Percentiles rank a stretch among this genome's conserved stretches.
Evolutionary conservation across 2,888 invertebrate genomes (phyloP).

Genomic region (Vandiemenella viatica): DNA sequence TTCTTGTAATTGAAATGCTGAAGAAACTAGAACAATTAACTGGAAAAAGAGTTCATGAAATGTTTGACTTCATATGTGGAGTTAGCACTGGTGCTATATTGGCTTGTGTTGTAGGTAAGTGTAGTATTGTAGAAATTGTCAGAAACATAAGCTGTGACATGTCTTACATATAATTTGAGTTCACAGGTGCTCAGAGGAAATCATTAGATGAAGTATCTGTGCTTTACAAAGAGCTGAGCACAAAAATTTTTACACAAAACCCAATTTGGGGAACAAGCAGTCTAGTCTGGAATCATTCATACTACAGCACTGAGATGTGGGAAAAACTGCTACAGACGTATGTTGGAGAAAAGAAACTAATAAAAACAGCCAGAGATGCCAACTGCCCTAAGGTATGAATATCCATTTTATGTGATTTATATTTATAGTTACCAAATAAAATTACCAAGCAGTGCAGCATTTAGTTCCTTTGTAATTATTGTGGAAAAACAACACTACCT

Average conservation of each 20-base stretch:
- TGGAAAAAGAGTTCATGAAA: conserved; percentile 48
- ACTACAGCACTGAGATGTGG: conserved; percentile 76
- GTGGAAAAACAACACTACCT: no score
- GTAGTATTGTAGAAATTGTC: no score
- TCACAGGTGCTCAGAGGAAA: conserved; percentile 37
- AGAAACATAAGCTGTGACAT: no score
- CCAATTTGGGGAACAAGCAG: conserved; percentile 53
- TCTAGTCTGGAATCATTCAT: conserved; percentile 71
- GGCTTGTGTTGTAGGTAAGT: conserved; percentile 50
- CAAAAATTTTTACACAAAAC: conserved; percentile 49
- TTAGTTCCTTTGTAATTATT: no score
- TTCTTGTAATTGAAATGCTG: conserved; percentile 70
- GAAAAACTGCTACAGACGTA: conserved; percentile 55
- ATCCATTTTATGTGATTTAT: conserved; percentile 10
- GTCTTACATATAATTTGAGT: no score
- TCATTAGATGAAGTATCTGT: conserved; percentile 43
- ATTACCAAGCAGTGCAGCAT: no score
- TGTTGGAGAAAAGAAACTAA: conserved; percentile 43
- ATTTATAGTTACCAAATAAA: no score
- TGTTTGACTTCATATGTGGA: conserved; percentile 79
- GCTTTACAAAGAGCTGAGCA: conserved; percentile 42
- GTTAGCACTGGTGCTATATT: conserved; percentile 76
- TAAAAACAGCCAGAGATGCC: conserved; percentile 38
- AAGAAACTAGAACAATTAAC: conserved; percentile 58
- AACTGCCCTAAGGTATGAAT: conserved; percentile 38